These are phyloP conservation scores for Schizothorax lantsangensis DNA, from an alignment of 2,797 vertebrate species.

Conservation along the genomic window DNA sequence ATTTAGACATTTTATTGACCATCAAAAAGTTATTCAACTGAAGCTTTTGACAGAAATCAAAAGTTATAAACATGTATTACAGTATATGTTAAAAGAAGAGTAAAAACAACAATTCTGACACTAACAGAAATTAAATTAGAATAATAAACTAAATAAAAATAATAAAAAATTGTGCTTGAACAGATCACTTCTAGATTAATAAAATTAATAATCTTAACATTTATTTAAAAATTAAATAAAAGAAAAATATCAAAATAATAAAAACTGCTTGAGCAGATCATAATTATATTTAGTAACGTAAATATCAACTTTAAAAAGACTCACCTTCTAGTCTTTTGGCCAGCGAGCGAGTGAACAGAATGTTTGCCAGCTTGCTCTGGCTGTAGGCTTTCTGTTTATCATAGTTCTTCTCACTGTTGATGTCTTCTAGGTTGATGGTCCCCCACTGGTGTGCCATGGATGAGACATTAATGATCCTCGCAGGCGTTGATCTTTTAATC, in stretches of 20 bases:
- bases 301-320: neutral
- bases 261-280: neutral
- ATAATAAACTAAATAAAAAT: neutral
- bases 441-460: slow-evolving; percentile 85
- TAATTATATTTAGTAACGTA: neutral
- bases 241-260: neutral
- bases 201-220: neutral
- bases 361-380: slow-evolving; percentile 91
- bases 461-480: slow-evolving; percentile 85
- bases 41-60: neutral
- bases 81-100: neutral
- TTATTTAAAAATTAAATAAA: neutral
- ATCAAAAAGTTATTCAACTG: neutral
- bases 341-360: slow-evolving; percentile 88
- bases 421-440: slow-evolving; percentile 87
- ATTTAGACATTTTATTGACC: neutral
- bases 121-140: neutral
- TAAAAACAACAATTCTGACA: neutral
- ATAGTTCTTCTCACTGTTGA: slow-evolving; percentile 89
- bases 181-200: neutral
- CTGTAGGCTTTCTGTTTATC: slow-evolving; percentile 80
- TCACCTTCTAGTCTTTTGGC: slow-evolving; percentile 85
- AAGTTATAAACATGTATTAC: too few relatives aligned
- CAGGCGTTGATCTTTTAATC: slow-evolving; percentile 79
- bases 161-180: neutral